These are phyloP conservation scores for Spodoptera litura DNA, from an alignment of 1,140 invertebrate species.

Conservation along the genomic window DNA sequence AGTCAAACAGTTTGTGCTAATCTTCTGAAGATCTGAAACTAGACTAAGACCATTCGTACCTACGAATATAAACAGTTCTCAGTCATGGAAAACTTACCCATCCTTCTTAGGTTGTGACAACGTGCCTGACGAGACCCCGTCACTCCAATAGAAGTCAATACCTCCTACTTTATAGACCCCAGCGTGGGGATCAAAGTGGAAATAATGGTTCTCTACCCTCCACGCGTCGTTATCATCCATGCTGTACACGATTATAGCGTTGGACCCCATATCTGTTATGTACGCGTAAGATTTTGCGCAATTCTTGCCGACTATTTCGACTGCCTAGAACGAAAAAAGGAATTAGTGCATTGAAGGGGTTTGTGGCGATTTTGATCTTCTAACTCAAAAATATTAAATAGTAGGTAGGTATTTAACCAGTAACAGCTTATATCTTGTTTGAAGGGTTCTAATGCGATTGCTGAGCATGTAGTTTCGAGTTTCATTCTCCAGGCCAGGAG, in stretches of 20 bases:
- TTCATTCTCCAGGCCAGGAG: too few relatives aligned
- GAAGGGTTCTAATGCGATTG: too few relatives aligned
- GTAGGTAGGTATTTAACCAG: background rate
- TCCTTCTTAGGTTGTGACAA: constrained; percentile 82
- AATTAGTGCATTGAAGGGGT: too few relatives aligned
- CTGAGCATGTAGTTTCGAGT: too few relatives aligned
- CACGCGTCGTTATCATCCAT: constrained; percentile 89
- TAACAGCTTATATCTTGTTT: too few relatives aligned
- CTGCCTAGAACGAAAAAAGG: constrained; percentile 74
- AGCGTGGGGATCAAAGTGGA: constrained; percentile 91
- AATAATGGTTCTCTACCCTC: constrained; percentile 91
- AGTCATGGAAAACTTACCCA: constrained; percentile 64
- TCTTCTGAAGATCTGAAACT: too few relatives aligned
- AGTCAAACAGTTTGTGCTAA: too few relatives aligned
- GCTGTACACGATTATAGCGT: constrained; percentile 91
- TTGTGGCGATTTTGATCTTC: too few relatives aligned
- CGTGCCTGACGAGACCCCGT: constrained; percentile 90
- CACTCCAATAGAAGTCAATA: constrained; percentile 91
- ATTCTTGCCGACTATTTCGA: constrained; percentile 87
- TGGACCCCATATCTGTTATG: constrained; percentile 90
- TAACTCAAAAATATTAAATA: background rate
- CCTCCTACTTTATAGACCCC: constrained; percentile 90
- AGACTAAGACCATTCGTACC: too few relatives aligned
- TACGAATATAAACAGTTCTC: background rate
- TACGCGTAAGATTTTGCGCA: constrained; percentile 88